phyloP scores from a whole-genome alignment of 2,888 invertebrate genomes.

The Meteorus cinctellus region DNA sequence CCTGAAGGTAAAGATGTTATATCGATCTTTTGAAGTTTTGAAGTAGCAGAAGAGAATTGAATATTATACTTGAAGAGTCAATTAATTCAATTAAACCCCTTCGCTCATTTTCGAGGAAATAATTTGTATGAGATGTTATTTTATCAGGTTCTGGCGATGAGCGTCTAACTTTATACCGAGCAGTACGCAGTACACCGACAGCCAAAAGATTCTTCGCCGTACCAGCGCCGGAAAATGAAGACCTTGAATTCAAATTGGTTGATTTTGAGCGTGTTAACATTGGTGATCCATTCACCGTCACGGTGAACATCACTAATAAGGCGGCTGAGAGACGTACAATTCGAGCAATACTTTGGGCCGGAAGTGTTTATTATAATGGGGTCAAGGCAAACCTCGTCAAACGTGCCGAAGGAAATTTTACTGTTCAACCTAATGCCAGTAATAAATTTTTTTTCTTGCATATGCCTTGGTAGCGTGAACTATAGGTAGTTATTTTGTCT shows the following conservation, averaged over 20 bases:
- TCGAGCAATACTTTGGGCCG: slow-evolving; percentile 80
- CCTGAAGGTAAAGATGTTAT: slow-evolving; percentile 76
- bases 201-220: slow-evolving; percentile 81
- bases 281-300: slow-evolving; percentile 81
- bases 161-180: slow-evolving; percentile 83
- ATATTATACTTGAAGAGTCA: too few relatives aligned
- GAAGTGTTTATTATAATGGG: slow-evolving; percentile 86
- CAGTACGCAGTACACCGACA: slow-evolving; percentile 80
- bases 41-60: too few relatives aligned
- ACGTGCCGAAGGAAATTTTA: slow-evolving; percentile 80
- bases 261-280: slow-evolving; percentile 82
- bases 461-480: neutral
- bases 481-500: neutral
- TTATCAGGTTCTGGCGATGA: slow-evolving; percentile 80
- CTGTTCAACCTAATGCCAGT: slow-evolving; percentile 80
- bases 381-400: slow-evolving; percentile 82
- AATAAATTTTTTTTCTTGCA: slow-evolving; percentile 59
- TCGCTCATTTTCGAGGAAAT: slow-evolving; percentile 2
- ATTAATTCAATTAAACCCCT: neutral
- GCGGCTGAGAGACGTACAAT: slow-evolving; percentile 78
- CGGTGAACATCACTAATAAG: slow-evolving; percentile 80
- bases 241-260: slow-evolving; percentile 79
- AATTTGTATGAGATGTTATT: slow-evolving; percentile 23
- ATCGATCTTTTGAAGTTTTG: neutral
- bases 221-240: slow-evolving; percentile 76